phyloP scores from a whole-genome alignment of 1,140 invertebrate genomes.

The Drosophila sucinea region DNA sequence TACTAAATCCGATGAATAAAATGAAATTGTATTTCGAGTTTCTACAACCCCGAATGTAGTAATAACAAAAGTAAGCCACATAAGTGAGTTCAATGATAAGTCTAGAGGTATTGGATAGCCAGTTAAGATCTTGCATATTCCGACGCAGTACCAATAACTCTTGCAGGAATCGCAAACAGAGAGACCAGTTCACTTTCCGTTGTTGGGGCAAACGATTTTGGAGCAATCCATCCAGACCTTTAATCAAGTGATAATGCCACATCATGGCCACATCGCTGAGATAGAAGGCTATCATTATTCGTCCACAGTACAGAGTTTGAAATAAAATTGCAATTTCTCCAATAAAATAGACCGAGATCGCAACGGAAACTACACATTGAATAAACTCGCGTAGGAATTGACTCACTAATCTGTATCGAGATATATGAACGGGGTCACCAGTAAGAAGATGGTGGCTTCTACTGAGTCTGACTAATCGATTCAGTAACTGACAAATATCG shows the following conservation, averaged over 20 bases:
- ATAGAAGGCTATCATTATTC: background rate
- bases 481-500: background rate
- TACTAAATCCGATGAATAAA: background rate
- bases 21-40: background rate
- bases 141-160: background rate
- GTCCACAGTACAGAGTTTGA: background rate
- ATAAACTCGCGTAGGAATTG: background rate
- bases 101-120: background rate
- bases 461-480: background rate
- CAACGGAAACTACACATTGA: background rate
- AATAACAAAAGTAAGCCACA: background rate
- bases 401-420: background rate
- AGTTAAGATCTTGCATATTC: background rate
- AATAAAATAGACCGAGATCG: background rate
- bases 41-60: background rate
- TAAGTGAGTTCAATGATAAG: background rate
- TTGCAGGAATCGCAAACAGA: background rate
- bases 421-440: background rate
- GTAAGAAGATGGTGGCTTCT: background rate
- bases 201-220: background rate
- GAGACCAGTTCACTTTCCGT: background rate
- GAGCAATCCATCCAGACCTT: background rate
- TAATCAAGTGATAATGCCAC: background rate
- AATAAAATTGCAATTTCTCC: background rate
- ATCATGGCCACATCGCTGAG: background rate